These are phyloP conservation scores for Chaunax sp. DNA, from an alignment of 2,797 vertebrate genomes.

Conservation along the genomic window DNA sequence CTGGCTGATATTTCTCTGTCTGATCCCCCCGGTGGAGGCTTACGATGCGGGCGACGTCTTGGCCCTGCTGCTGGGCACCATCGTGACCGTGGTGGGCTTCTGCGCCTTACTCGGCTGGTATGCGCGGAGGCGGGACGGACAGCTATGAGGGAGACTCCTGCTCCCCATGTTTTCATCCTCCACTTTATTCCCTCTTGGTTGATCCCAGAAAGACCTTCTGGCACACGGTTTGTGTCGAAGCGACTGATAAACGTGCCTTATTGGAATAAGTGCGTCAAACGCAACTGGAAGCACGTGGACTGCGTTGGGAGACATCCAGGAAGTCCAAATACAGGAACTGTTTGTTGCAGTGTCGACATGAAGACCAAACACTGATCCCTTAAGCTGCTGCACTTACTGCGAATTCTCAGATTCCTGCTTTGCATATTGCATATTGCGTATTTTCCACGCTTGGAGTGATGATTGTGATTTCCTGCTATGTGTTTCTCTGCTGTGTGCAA, in stretches of 20 bases:
- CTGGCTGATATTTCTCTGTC: conserved; percentile 70
- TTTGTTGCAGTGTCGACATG: conserved; percentile 27
- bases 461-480: conserved; percentile 21
- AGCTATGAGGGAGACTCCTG: conserved; percentile 74
- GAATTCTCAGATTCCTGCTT: not conserved
- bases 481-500: not conserved
- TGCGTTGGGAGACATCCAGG: conserved; percentile 39
- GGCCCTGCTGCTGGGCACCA: conserved; percentile 87
- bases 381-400: no score
- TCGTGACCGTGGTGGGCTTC: conserved; percentile 85
- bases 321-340: conserved; percentile 47
- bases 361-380: conserved; percentile 42
- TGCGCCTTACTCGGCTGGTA: conserved; percentile 94
- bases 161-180: not conserved
- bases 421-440: not conserved
- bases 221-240: conserved; percentile 13
- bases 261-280: conserved; percentile 12
- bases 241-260: conserved; percentile 65
- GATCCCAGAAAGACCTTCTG: not conserved
- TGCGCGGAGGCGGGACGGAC: conserved; percentile 87
- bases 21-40: conserved; percentile 85
- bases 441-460: conserved; percentile 6
- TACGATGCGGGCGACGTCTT: conserved; percentile 90
- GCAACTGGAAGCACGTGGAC: conserved; percentile 18
- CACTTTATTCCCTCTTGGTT: not conserved